Percentiles rank a stretch among this genome's conserved stretches.
These are phyloP conservation scores for Campoplex capitator DNA, from an alignment of 2,888 invertebrate species.

Conservation along the genomic window DNA sequence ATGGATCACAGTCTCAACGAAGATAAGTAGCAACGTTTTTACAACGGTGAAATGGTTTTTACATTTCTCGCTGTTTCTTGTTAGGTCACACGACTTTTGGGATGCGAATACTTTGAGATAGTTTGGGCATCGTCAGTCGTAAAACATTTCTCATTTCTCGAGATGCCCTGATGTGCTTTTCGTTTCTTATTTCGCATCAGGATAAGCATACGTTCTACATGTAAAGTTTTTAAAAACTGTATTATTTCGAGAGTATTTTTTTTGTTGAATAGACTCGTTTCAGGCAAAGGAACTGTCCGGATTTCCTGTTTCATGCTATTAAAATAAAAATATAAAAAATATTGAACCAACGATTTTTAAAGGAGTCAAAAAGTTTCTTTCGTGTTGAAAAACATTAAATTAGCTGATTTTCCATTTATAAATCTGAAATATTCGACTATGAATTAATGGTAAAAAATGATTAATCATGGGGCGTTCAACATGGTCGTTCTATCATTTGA, in stretches of 20 bases:
- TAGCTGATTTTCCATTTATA: no score
- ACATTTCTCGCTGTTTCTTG: slow-evolving; percentile 29
- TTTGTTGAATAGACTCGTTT: neutral
- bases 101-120: slow-evolving; percentile 58
- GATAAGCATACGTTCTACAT: slow-evolving; percentile 16
- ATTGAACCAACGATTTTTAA: neutral
- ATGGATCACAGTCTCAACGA: slow-evolving; percentile 28
- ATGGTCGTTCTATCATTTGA: no score
- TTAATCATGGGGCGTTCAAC: neutral
- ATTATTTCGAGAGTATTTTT: neutral
- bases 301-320: neutral
- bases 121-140: slow-evolving; percentile 72
- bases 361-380: no score
- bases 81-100: slow-evolving; percentile 24
- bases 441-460: neutral
- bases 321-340: neutral
- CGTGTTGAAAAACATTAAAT: no score
- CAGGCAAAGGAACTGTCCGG: neutral
- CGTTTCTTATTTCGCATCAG: slow-evolving; percentile 20
- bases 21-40: slow-evolving; percentile 23
- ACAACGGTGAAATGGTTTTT: slow-evolving; percentile 15
- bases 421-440: no score
- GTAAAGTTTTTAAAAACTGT: neutral
- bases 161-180: slow-evolving; percentile 15
- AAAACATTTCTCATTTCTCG: slow-evolving; percentile 70